Evolutionary conservation across 1,140 invertebrate species (phyloP).

Genomic region (Patella vulgata): DNA sequence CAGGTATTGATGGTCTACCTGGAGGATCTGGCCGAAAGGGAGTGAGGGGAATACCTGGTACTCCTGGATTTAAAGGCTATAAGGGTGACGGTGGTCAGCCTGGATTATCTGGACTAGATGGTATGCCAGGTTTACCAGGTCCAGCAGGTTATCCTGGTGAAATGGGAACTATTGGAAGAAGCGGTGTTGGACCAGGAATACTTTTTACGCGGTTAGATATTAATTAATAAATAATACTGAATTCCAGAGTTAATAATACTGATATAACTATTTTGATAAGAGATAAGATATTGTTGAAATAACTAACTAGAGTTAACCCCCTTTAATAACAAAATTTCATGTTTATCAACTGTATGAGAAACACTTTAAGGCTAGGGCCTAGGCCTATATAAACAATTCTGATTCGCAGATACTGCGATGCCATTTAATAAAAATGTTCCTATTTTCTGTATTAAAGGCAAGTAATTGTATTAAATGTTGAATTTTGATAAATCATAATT

Average conservation of each 20-base stretch:
- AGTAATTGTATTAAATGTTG: no score
- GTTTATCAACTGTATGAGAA: no score
- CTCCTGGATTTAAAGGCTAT: constrained; percentile 17
- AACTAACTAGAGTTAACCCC: no score
- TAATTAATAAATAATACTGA: neutral
- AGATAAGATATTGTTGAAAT: no score
- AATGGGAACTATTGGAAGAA: constrained; percentile 19
- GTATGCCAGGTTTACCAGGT: constrained; percentile 42
- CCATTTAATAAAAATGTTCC: no score
- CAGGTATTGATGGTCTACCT: constrained; percentile 70
- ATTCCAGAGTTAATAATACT: neutral
- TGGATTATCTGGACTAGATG: constrained; percentile 67
- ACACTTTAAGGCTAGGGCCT: no score
- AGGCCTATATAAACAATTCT: no score
- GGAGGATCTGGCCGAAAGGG: constrained; percentile 65
- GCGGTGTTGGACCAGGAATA: constrained; percentile 68
- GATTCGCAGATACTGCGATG: no score
- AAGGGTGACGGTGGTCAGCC: constrained; percentile 65
- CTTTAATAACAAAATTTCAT: no score
- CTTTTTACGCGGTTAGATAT: constrained; percentile 59
- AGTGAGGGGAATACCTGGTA: constrained; percentile 73
- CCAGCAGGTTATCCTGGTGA: constrained; percentile 21
- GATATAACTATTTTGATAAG: neutral
- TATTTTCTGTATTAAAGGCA: no score
- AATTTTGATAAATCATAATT: no score